These are phyloP conservation scores for Eulemur rubriventer DNA, from an alignment of 2,797 vertebrate genomes.

Conservation along the genomic window DNA sequence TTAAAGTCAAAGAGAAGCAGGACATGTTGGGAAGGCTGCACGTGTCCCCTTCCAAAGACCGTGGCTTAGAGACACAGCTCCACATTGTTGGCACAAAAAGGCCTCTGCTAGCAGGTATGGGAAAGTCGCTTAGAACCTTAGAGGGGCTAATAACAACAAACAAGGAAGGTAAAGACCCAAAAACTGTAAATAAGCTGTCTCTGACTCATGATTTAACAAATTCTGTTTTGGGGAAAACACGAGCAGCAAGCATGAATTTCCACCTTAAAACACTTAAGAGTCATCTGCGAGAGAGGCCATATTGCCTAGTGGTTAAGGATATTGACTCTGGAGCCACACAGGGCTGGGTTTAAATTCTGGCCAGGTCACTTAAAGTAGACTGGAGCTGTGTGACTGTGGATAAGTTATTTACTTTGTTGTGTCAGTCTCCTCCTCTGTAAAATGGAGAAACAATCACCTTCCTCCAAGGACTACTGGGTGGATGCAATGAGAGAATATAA, in stretches of 20 bases:
- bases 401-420: neutral
- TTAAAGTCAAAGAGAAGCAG: neutral
- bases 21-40: fast-evolving
- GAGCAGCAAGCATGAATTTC: neutral
- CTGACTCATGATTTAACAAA: neutral
- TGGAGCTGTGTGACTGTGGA: neutral
- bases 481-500: neutral
- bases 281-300: neutral
- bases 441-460: neutral
- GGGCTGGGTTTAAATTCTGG: neutral
- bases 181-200: slow-evolving; percentile 19
- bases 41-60: neutral
- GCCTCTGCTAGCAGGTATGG: neutral
- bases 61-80: neutral
- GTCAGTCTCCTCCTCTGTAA: neutral
- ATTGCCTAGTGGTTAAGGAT: neutral
- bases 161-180: neutral
- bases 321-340: neutral
- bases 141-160: neutral
- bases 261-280: neutral
- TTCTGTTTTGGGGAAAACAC: neutral
- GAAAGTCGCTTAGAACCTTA: neutral
- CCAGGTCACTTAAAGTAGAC: neutral
- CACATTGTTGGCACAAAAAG: neutral
- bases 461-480: neutral